Evolutionary conservation across 2,113 vertebrate species (phyloP), one percentile per base, ranked within the genome.

Genomic region (Erinaceus europaeus): DNA sequence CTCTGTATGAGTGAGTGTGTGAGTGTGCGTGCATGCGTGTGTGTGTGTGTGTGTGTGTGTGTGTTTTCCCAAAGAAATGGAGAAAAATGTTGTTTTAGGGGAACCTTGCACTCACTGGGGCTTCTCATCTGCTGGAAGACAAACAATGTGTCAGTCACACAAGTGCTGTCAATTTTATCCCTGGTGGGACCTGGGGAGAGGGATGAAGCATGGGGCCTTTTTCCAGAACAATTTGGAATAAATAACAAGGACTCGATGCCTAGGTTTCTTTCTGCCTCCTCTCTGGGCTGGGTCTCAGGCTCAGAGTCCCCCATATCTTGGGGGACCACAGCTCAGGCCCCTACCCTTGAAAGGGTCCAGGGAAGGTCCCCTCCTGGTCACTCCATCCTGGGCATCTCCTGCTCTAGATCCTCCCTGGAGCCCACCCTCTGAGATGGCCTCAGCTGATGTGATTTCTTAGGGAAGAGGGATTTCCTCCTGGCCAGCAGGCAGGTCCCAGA

Each of bases 71-170:
- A 1, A 91, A 91, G 94, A 86, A 94, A 84, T 92, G 91, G 44
- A 95, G 88, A 71, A 94, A 93, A 96, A 96, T 50, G 53, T 91
- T 96, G 85, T 94, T 92, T 96, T 71, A 94, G 88, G 91, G 91
- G 93, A 68, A 96, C 94, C 2, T 96, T 94, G 93, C 88, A 94
- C 42, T 44, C 94, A 93, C 88, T 94, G 85, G 94, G 86, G 86
- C 89, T 84, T 96, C 95, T 95, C 91, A 95, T 86, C 94, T 95
- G 89, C 81, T 75, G 78, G 94, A 89, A 93, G 88, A 93, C 68
- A 95, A 89, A 87, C 77, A 91, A 53, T 46, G 90, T 5, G 0
- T 12, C 94, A 93, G 76, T 88, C 80, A 80, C 21, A 79, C 75
- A 91, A 90, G 68, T 67, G 89, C 57, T 78, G 90, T 93, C 75